phyloP scores from a whole-genome alignment of 2,888 invertebrate genomes.

The Eupithecia vulgata region DNA sequence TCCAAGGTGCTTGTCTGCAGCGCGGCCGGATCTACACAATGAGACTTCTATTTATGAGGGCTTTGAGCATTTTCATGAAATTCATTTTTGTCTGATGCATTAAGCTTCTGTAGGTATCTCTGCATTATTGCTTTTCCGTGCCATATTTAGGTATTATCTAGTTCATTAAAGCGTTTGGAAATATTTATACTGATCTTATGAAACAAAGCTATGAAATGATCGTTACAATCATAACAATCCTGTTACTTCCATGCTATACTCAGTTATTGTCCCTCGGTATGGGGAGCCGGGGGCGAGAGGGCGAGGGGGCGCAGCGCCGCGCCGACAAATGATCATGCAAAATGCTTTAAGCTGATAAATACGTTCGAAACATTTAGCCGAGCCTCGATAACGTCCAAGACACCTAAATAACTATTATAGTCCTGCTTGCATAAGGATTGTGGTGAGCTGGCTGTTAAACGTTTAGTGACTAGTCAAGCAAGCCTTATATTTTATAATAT shows the following conservation, averaged over 20 bases:
- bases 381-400: background rate
- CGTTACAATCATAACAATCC: background rate
- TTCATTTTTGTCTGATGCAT: background rate
- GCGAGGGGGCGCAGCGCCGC: too few relatives aligned
- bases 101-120: background rate
- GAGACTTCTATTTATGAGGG: conserved; percentile 18
- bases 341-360: conserved; percentile 1
- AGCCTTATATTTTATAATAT: too few relatives aligned
- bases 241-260: background rate
- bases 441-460: too few relatives aligned
- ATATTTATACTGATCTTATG: background rate
- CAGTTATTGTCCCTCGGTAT: background rate
- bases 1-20: conserved; percentile 16
- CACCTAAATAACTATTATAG: too few relatives aligned
- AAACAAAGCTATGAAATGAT: background rate
- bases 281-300: background rate
- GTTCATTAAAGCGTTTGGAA: background rate
- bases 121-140: background rate
- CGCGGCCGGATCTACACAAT: conserved; percentile 17
- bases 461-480: too few relatives aligned
- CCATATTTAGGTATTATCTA: background rate
- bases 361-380: background rate
- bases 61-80: background rate
- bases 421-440: too few relatives aligned
- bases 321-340: background rate